Evolutionary conservation across 92 coral and sea anemone species (phyloP), one percentile per base, ranked within the genome.

Genomic region (Virgularia gustaviana): DNA sequence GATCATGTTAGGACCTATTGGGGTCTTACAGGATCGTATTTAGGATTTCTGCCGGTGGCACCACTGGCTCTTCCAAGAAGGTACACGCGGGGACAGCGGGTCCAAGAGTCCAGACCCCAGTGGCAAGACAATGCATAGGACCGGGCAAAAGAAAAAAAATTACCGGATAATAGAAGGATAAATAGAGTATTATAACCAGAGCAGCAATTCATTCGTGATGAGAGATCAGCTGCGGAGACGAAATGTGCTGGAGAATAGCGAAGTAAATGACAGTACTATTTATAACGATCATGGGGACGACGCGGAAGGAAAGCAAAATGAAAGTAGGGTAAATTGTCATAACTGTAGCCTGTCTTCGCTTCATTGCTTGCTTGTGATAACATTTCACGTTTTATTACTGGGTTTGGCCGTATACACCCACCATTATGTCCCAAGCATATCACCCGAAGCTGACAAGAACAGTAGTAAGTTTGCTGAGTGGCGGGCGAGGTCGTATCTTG

Each of bases 381-480:
- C 78, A 41, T 87, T 87, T 71, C 64, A 77, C 32, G 45, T 66
- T 15, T 57, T 70, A 9, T 79, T 82, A 11, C 75, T 77, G n/a
- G 57, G 62, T 34, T 44, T 83, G 27, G 54, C 86, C 64, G 78
- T 75, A 23, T 22, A 56, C 31, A 80, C 96, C 27, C 82, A 83
- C 8, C 90, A 83, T 16, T 49, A 78, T 6, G 85, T 94, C 4
- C 99, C 99, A 23, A n/a, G n/a, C n/a, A n/a, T n/a, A n/a, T 44
- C 81, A 24, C 86, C 81, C 8, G 89, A 81, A 66, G 76, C 76
- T 9, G 62, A 42, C 10, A 49, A 52, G 9, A 79, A 82, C 70
- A 80, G 33, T 11, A 81, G 89, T 29, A 95, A 94, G 33, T 94
- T 94, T 75, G 85, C 91, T 16, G 99, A 94, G 73, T 89, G 86